Base-by-base conservation (phyloP, 2,888 invertebrate genomes). In the Lithophane leautieri region DNA sequence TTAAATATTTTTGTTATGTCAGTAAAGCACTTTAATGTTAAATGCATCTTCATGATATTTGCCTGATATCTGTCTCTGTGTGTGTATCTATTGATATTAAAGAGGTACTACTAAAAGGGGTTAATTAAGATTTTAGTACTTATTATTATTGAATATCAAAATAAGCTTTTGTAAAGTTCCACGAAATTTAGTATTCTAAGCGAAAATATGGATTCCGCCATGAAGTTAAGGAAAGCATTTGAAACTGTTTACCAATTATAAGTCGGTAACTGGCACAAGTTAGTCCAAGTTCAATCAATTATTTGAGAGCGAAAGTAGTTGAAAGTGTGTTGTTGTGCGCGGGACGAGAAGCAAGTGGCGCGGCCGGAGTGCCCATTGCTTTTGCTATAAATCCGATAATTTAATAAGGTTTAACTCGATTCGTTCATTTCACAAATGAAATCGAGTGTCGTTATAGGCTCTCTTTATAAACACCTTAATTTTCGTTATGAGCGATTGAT, bases 401-500 rank as follows among this genome's bases (percentile, higher is more conserved):
- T 85, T 86, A 83, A 84, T 86, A 89, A 92, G 92, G 90, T 92
- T 92, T 92, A 91, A 90, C 89, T 88, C 86, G 86, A 89, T 89
- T 92, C 92, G 91, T 93, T 93, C 90, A 93, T 93, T 91, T 91
- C 90, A 89, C 90, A 92, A 94, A 94, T 93, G 92, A 92, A 94
- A 94, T 94, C 90, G 91, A 94, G 90, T 92, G 91, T 88, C 89
- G 90, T 90, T 93, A 93, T 91, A 90, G 93, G 88, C 86, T 86
- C 89, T 90, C 93, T 93, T 92, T 91, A 95, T 94, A 94, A 95
- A 94, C 95, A 96, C 95, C 95, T 95, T 94, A 93, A 94, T 94
- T 94, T 94, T 93, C 92, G 93, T 94, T 94, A 73, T 25, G 62
- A 47, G 52, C 28, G 42, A 62, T 28, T 28, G 25, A 78, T 70